Evolutionary conservation across 2,888 invertebrate genomes (phyloP), one percentile per base, ranked within the genome.

Genomic region (Anorthoa munda): DNA sequence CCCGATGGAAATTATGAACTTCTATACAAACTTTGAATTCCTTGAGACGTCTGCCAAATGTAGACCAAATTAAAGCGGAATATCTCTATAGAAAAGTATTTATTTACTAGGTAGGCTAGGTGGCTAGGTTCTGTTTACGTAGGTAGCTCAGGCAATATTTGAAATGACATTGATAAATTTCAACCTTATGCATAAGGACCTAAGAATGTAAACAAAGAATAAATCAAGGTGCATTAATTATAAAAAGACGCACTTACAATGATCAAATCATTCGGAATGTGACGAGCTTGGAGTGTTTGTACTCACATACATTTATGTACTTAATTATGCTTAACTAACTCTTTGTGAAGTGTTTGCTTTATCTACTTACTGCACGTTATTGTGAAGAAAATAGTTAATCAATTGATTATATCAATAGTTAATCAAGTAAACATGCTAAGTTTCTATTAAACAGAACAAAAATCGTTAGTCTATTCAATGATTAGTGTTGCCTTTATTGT

Each of bases 321-420:
- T 13, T 66, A 53, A 59, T 60, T 31, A 75, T 75, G 60, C 81
- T 60, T 21, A 55, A 45, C 31, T 18, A 23, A 46, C 21, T 82
- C 79, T 78, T 82, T 77, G 23, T 70, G 1, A 50, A 75, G 81
- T 39, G 23, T 59, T 81, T 51, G 26, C 64, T 21, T 2, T 31
- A 26, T 50, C 15, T 60, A 13, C 26, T 1, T 15, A 23, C 0
- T 39, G 39, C 23, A 48, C 7, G 17, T 48, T 18, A 21, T 68
- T 45, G 4, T 4, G 3, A 73, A 45, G 55, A 48, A 1, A 45
- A 55, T 45, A 55, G 15, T 17, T 60, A 15, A 48, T 18, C 2
- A 17, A 21, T 70, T 31, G 13, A 66, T n/a, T 18, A n/a, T 2
- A 17, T 39, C 5, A 56, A 71, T 17, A 17, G 12, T n/a, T n/a